Evolutionary conservation across 2,797 vertebrate genomes (phyloP), one percentile per base, ranked within the genome.

Genomic region (Oreonectes daqikongensis): DNA sequence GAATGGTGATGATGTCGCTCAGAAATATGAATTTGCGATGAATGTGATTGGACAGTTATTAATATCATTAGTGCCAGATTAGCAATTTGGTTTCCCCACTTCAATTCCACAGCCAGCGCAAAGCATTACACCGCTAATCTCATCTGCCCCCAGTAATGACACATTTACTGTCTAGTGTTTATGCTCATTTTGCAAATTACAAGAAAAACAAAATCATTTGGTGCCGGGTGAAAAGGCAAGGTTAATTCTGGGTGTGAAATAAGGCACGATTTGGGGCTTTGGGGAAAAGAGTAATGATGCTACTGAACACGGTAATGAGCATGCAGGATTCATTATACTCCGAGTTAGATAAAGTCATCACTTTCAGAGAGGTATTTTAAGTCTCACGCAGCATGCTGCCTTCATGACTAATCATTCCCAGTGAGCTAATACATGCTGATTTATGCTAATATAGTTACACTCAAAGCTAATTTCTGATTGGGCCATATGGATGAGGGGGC

Each of bases 401-500:
- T 22, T 64, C 63, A 53, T 78, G 78, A 80, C 70, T 70, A 72
- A 72, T 77, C 74, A 80, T 82, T 82, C 67, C 32, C 60, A 71
- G 65, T 73, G 69, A 80, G 65, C 72, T 78, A 82, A 85, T 77
- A 71, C 18, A 70, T 85, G 82, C 78, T 83, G 82, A 85, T 85
- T 44, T 55, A 70, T 74, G 59, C 80, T 59, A 70, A 46, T 50
- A 57, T 68, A 72, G 48, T 76, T 77, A 44, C 44, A 24, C 72
- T 18, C 60, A 2, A 2, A 60, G 75, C 52, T 77, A 68, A 82
- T 85, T 82, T 82, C 61, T 72, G 78, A 85, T 83, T 82, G 78
- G 83, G 76, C 76, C 84, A 85, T 85, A 82, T 84, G 84, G 61
- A 28, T 52, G 80, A 84, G 84, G 83, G 79, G 82, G 82, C 14